Evolutionary conservation across 2,797 vertebrate genomes (phyloP), one percentile per base, ranked within the genome.

Genomic region (Huso huso): DNA sequence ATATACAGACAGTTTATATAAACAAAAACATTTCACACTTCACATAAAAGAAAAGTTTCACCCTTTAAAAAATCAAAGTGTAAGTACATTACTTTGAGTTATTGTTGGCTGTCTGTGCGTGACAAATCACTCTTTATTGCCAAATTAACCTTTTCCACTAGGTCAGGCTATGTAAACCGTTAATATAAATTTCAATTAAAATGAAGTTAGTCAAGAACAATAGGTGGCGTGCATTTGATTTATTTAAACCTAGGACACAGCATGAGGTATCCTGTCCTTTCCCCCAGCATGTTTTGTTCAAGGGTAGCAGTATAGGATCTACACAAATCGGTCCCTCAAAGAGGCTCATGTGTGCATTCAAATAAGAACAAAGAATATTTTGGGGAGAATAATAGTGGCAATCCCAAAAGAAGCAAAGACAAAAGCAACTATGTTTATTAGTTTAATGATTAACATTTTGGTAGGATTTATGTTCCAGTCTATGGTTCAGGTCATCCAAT

Each of bases 321-420:
- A 2, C 9, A 12, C 6, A 9, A 37, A 1, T 1, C 18, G 18
- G 18, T 10, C 18, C 37, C 61, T 15, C 61, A 37, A 5, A 7
- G 18, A 18, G 61, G 6, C 61, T 62, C 15, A 8, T 62, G 18
- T 48, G 48, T 9, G 10, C 61, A 62, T 37, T 62, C 61, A 37
- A 82, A 80, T 80, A 83, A 80, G 69, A 72, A 70, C 69, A 72
- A 71, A 65, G 74, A 75, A 77, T 78, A 73, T 65, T 12, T 37
- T 6, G 52, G 12, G 53, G 69, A 74, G 75, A 75, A 77, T 81
- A 76, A 83, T 77, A 70, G 79, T 70, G 63, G 12, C 52, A 67
- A 66, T 50, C 51, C 48, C 77, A 74, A 71, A 51, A 66, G 61
- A 62, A 62, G 18, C 7, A 66, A 72, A 68, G 68, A 66, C 62